phyloP scores from a whole-genome alignment of 2,797 vertebrate genomes.

The Tadarida brasiliensis region DNA sequence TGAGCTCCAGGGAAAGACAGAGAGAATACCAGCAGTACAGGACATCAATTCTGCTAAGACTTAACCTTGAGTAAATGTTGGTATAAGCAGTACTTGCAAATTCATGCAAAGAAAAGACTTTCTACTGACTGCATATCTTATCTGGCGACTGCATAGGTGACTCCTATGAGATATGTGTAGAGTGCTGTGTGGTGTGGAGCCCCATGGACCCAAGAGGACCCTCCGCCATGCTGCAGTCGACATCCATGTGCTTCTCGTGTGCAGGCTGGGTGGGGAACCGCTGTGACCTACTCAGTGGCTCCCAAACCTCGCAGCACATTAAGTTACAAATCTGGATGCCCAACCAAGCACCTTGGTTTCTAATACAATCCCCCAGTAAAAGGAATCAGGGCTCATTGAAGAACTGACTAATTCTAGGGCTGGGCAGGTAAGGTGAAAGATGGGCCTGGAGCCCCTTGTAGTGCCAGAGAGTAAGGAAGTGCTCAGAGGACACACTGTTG shows the following conservation, averaged over 20 bases:
- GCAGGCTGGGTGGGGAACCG: fast-evolving
- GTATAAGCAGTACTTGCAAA: neutral
- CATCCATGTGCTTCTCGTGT: neutral
- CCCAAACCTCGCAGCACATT: neutral
- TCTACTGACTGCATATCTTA: fast-evolving
- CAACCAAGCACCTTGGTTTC: neutral
- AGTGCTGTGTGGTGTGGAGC: fast-evolving
- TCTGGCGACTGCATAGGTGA: neutral
- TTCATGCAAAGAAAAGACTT: neutral
- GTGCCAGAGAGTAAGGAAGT: neutral
- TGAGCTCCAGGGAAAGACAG: neutral
- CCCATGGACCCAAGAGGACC: neutral
- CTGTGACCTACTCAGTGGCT: neutral
- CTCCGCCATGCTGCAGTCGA: fast-evolving
- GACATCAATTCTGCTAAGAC: neutral
- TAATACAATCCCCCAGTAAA: neutral
- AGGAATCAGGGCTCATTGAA: neutral
- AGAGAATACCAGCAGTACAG: neutral
- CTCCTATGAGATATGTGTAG: neutral
- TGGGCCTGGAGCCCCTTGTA: neutral
- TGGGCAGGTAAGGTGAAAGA: neutral
- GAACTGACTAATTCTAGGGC: neutral
- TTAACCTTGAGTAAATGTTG: neutral
- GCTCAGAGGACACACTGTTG: neutral
- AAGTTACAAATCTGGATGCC: neutral